Evolutionary conservation across 2,888 invertebrate genomes (phyloP).

Genomic region (Hymenopus coronatus): DNA sequence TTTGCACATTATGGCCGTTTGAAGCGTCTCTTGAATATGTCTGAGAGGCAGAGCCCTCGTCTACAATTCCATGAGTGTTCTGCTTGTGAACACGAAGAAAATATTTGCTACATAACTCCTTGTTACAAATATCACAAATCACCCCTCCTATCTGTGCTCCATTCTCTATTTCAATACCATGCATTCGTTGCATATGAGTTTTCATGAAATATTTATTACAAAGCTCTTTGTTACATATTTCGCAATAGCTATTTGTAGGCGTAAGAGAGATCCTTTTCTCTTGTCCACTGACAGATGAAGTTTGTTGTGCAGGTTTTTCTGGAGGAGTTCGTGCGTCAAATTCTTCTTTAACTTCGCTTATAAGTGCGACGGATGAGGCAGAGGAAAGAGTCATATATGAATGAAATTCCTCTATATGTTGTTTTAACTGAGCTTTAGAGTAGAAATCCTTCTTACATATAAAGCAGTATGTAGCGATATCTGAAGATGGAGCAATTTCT

Average conservation of each 20-base stretch:
- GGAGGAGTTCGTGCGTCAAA: slow-evolving; percentile 33
- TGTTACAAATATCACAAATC: slow-evolving; percentile 96
- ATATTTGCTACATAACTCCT: slow-evolving; percentile 97
- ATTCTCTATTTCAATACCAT: slow-evolving; percentile 90
- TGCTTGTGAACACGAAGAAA: slow-evolving; percentile 96
- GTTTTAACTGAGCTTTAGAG: slow-evolving; percentile 62
- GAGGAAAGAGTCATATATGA: slow-evolving; percentile 42
- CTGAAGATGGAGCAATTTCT: slow-evolving; percentile 37
- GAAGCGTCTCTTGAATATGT: slow-evolving; percentile 41
- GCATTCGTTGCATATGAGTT: slow-evolving; percentile 99
- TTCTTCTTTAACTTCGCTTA: slow-evolving; percentile 39
- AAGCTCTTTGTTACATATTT: slow-evolving; percentile 96
- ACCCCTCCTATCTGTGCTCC: slow-evolving; percentile 91
- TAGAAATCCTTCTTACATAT: slow-evolving; percentile 61
- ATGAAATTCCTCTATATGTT: slow-evolving; percentile 67
- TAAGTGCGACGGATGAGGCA: background rate
- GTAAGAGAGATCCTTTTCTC: slow-evolving; percentile 60
- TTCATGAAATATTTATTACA: slow-evolving; percentile 99
- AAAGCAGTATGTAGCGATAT: slow-evolving; percentile 45
- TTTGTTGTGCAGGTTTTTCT: slow-evolving; percentile 33
- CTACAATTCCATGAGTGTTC: slow-evolving; percentile 94
- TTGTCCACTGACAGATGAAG: slow-evolving; percentile 41
- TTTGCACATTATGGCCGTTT: slow-evolving; percentile 37
- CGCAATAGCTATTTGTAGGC: slow-evolving; percentile 86
- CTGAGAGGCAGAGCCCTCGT: slow-evolving; percentile 58